Base-by-base conservation (phyloP, 1,140 invertebrate genomes). In the Neodiprion pinetum region DNA sequence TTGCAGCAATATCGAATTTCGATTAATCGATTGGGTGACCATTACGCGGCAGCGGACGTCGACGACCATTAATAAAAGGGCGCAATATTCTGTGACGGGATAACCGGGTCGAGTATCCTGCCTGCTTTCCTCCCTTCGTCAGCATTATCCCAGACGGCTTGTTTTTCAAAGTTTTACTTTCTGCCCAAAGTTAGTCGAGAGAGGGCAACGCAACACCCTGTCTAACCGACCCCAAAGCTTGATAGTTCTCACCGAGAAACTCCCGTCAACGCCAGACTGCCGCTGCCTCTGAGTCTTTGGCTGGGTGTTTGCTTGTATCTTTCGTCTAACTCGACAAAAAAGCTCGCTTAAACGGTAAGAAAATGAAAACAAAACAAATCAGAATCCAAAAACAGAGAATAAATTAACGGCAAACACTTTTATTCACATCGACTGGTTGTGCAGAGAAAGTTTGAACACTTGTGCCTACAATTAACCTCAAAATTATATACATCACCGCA, bases 1-100 rank as follows among this genome's bases (percentile, higher is more conserved):
- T 23, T 14, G 40, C 61, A 17, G 8, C 78, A 78, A 77, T 84
- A 87, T 87, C 82, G 85, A 86, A 87, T 86, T 86, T 86, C 85
- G 82, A 87, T 87, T 86, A 86, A 87, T 87, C 85, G 86, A 83
- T 85, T 79, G 81, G 71, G 10, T 75, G 77, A 74, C 80, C 80
- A 83, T 86, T 85, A 83, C 81, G 78, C 73, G 79, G 76, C 28
- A 40, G 28, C 70, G 75, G 72, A 50, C 48, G 75, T 72, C 21
- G 67, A 65, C 70, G 73, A 75, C 80, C 83, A 87, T 87, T 85
- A 86, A 87, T 86, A 84, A 86, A 85, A 86, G 81, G 80, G 81
- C 78, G 84, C 80, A 82, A 83, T 84, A 85, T 83, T 82, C 81
- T 78, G 81, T 82, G 83, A 81, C 82, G 83, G 78, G 77, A 76